A percentile compares a stretch with the other conserved stretches of the same genome.
phyloP scores from a whole-genome alignment of 2,888 invertebrate species.

The Acrocyrtus sp. region DNA sequence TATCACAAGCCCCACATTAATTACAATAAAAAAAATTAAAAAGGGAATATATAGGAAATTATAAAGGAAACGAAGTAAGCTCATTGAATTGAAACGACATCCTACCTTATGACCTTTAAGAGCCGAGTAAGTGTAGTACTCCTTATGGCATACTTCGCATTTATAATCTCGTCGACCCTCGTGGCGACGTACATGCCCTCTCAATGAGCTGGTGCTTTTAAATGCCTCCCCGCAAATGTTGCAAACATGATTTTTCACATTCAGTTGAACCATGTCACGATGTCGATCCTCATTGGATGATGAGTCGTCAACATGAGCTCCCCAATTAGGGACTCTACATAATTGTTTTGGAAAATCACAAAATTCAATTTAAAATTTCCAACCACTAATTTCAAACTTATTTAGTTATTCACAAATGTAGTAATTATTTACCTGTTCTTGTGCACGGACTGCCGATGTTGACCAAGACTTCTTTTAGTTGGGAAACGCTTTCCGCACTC shows the following conservation, averaged over 20 bases:
- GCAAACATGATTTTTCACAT: conserved; percentile 60
- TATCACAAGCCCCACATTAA: too few species aligned
- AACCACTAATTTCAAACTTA: too few species aligned
- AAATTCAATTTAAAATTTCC: too few species aligned
- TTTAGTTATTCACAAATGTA: background rate
- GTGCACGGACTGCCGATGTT: conserved; percentile 61
- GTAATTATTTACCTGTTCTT: conserved; percentile 59
- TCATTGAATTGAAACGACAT: too few species aligned
- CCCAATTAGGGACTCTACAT: too few species aligned
- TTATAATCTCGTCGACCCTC: conserved; percentile 61
- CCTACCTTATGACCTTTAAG: too few species aligned
- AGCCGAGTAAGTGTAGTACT: conserved; percentile 61
- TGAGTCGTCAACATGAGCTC: too few species aligned
- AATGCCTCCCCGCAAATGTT: conserved; percentile 59
- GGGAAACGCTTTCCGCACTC: conserved; percentile 61
- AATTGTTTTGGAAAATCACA: too few species aligned
- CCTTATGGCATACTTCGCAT: conserved; percentile 60
- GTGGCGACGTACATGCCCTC: conserved; percentile 59
- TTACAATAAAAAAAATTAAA: too few species aligned
- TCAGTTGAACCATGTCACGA: conserved; percentile 61
- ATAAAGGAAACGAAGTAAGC: too few species aligned
- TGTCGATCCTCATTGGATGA: conserved; percentile 59
- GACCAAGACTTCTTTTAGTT: conserved; percentile 57
- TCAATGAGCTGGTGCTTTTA: conserved; percentile 59
- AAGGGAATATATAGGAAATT: too few species aligned